phyloP scores from a whole-genome alignment of 2,113 vertebrate species.

The Triplophysa siluroides region DNA sequence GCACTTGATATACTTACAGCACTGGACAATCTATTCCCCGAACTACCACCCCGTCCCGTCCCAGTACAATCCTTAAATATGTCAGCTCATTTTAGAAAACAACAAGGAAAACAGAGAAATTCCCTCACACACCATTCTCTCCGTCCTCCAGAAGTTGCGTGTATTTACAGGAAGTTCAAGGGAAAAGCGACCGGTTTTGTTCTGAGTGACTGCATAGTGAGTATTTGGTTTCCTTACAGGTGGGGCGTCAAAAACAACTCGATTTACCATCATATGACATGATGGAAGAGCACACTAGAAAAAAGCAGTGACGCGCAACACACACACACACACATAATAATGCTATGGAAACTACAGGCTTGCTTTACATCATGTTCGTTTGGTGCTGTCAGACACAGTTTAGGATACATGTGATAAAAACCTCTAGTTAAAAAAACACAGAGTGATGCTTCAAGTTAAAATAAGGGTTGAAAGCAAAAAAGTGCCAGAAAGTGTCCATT shows the following conservation, averaged over 20 bases:
- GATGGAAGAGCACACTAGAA: conserved; percentile 43
- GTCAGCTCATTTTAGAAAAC: conserved; percentile 72
- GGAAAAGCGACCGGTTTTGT: conserved; percentile 63
- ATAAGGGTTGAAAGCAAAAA: conserved; percentile 20
- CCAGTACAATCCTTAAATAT: conserved; percentile 75
- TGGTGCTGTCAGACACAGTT: conserved; percentile 3
- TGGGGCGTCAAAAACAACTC: conserved; percentile 48
- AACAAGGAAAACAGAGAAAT: conserved; percentile 32
- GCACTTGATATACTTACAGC: conserved; percentile 74
- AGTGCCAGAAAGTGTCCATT: conserved; percentile 43
- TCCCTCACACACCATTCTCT: conserved; percentile 38
- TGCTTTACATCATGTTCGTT: conserved; percentile 39
- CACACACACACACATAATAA: conserved; percentile 46
- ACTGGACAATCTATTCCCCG: conserved; percentile 65
- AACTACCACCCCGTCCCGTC: conserved; percentile 58
- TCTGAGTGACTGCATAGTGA: conserved; percentile 78
- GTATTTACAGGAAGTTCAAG: conserved; percentile 53
- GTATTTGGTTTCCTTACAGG: conserved; percentile 81
- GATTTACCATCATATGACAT: conserved; percentile 41
- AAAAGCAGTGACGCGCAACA: neutral
- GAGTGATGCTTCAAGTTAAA: conserved; percentile 1
- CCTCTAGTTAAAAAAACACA: neutral
- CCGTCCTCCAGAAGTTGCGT: conserved; percentile 17
- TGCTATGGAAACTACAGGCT: conserved; percentile 28
- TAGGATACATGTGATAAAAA: too few relatives aligned